These are phyloP conservation scores for Aptenodytes forsteri DNA, from an alignment of 2,113 vertebrate species.

Conservation along the genomic window DNA sequence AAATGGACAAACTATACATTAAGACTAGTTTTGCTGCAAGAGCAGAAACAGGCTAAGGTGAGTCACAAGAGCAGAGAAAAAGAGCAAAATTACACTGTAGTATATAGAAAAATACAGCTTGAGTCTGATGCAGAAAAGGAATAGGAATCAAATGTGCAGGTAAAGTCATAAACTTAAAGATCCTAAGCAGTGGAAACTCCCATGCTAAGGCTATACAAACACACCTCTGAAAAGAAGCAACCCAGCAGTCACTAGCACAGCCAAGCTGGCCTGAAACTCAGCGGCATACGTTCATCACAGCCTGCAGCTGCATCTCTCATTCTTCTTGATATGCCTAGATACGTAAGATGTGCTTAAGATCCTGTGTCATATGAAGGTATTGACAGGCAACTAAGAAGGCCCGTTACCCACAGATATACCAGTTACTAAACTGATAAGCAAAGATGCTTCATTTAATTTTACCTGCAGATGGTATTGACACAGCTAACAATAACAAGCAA, in stretches of 20 bases:
- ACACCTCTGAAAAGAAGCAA: background rate
- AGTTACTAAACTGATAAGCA: background rate
- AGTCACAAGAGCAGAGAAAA: background rate
- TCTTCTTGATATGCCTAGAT: background rate
- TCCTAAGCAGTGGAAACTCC: background rate
- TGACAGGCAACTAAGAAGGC: background rate
- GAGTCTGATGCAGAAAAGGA: background rate
- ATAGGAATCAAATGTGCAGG: background rate
- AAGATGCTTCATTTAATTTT: background rate
- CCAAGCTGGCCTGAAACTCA: background rate
- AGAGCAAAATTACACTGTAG: background rate
- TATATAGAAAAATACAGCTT: background rate
- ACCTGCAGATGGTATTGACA: background rate
- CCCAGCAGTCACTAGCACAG: background rate
- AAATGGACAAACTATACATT: background rate
- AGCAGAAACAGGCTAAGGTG: background rate
- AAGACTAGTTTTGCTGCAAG: background rate
- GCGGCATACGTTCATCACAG: background rate
- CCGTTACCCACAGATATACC: background rate
- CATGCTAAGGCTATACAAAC: background rate
- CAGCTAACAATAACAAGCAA: background rate
- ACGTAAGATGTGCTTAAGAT: background rate
- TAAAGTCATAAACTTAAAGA: background rate
- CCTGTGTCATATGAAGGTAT: background rate
- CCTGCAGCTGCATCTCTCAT: background rate